phyloP scores from a whole-genome alignment of 2,888 invertebrate species.

The Tricholauxania praeusta region DNA sequence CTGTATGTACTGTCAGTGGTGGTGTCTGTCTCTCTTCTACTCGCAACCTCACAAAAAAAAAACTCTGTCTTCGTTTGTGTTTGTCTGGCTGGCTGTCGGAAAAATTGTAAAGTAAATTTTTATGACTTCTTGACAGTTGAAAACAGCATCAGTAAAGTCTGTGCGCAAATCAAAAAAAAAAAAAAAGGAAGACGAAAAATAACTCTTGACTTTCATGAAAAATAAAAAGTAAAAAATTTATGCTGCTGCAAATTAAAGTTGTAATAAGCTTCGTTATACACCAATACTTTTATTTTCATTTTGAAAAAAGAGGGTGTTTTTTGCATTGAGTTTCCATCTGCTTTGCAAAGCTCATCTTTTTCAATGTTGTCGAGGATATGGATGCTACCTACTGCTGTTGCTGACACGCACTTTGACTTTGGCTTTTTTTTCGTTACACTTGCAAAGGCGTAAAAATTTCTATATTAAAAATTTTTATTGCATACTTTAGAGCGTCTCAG shows the following conservation, averaged over 20 bases:
- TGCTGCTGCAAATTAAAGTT: conserved; percentile 22
- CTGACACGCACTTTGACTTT: conserved; percentile 24
- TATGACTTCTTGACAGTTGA: conserved; percentile 50
- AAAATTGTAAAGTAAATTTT: conserved; percentile 46
- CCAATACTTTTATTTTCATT: no score
- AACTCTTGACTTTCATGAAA: not conserved
- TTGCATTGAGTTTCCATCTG: no score
- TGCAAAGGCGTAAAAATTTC: not conserved
- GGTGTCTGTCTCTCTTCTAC: not conserved
- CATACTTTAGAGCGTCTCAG: conserved; percentile 11
- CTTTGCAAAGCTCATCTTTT: no score
- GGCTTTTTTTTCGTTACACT: not conserved
- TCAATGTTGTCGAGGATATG: not conserved
- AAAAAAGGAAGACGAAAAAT: not conserved
- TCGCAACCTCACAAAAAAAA: not conserved
- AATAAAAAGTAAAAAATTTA: conserved; percentile 10
- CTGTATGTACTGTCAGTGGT: no score
- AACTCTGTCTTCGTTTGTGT: conserved; percentile 2
- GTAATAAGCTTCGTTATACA: conserved; percentile 23
- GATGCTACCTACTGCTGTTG: conserved; percentile 8
- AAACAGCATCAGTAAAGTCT: conserved; percentile 22
- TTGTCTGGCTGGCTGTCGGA: conserved; percentile 13
- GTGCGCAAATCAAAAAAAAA: conserved; percentile 2
- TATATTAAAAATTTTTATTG: conserved; percentile 28
- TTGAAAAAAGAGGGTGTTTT: no score